phyloP scores from a whole-genome alignment of 2,888 invertebrate species.

The Cephus runcator region DNA sequence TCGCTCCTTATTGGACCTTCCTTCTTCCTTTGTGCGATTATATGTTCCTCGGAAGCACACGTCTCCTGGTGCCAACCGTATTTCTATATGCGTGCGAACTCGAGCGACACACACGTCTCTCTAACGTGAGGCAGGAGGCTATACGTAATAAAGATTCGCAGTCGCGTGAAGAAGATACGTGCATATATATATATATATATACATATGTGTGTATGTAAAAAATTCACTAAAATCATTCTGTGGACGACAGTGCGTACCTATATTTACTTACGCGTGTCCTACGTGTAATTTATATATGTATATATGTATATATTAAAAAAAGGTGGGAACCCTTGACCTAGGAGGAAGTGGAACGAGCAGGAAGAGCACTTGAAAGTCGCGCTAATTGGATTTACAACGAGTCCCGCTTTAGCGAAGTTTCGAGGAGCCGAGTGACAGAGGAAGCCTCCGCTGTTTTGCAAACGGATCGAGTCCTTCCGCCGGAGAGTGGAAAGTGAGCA shows the following conservation, averaged over 20 bases:
- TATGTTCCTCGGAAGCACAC: background rate
- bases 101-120: background rate
- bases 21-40: background rate
- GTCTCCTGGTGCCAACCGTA: background rate
- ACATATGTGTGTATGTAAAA: too few species aligned
- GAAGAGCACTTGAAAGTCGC: conserved; percentile 50
- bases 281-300: background rate
- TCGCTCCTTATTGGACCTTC: background rate
- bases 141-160: background rate
- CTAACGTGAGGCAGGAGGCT: background rate
- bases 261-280: background rate
- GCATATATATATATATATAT: too few species aligned
- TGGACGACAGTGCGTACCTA: background rate
- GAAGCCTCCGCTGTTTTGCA: conserved; percentile 21
- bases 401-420: conserved; percentile 37
- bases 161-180: background rate
- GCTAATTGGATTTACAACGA: conserved; percentile 59
- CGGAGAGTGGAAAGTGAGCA: background rate
- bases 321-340: conserved; percentile 2
- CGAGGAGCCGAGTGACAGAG: conserved; percentile 33
- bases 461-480: background rate
- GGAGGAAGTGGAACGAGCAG: conserved; percentile 21
- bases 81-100: background rate
- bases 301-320: background rate
- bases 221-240: background rate